A percentile compares a stretch with the other conserved stretches of the same genome.
Conservation (phyloP, 2,888 invertebrate species). For the Tupiocoris notatus region DNA sequence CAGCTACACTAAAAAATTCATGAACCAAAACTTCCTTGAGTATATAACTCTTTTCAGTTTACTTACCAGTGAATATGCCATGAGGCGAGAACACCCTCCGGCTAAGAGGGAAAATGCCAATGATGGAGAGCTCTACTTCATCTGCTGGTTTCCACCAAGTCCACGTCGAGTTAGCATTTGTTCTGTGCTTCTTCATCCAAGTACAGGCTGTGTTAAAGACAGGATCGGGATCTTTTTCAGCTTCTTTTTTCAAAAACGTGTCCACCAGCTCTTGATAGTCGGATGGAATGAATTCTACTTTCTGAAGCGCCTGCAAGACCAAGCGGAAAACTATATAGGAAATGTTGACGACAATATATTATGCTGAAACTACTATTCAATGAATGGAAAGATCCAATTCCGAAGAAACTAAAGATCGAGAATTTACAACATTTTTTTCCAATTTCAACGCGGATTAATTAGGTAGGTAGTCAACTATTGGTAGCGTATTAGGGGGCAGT, state of each 20-base stretch:
- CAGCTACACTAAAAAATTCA: no score
- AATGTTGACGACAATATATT: no score
- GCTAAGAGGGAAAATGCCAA: conserved; percentile 69
- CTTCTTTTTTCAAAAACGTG: conserved; percentile 22
- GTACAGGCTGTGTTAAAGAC: conserved; percentile 61
- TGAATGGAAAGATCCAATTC: no score
- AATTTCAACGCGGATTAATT: no score
- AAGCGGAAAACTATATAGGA: no score
- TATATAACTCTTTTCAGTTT: no score
- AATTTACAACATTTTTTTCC: no score
- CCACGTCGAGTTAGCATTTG: conserved; percentile 55
- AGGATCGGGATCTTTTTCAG: not conserved
- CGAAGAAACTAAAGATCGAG: no score
- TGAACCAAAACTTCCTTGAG: no score
- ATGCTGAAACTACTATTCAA: no score
- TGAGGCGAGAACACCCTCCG: conserved; percentile 11
- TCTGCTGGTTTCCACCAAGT: conserved; percentile 56
- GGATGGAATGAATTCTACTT: conserved; percentile 57
- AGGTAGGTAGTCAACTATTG: no score
- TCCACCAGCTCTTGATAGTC: conserved; percentile 59
- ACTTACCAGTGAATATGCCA: conserved; percentile 25
- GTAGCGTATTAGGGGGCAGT: no score
- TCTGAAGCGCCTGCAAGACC: conserved; percentile 54
- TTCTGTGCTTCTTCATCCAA: conserved; percentile 59
- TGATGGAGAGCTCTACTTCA: conserved; percentile 59